Base-by-base conservation (phyloP, 2,888 invertebrate genomes). In the Cantharis flavilabris region DNA sequence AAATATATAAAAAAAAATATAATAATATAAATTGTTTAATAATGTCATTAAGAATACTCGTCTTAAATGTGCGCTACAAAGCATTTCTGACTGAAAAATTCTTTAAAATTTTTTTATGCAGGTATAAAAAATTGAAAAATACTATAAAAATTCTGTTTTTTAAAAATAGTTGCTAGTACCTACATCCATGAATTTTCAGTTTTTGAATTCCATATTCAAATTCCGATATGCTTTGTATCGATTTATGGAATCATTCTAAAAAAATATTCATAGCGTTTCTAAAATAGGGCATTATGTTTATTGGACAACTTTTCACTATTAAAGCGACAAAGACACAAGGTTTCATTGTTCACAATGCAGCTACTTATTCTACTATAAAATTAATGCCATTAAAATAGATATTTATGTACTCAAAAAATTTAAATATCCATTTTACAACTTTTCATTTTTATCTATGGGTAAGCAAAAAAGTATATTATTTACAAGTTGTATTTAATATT, bases 241-340 rank as follows among this genome's bases (percentile, higher is more conserved):
- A 78, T 76, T 71, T 69, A 70, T 70, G 74, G 76, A 74, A 70
- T 76, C 74, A 73, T 69, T 67, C 70, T 79, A 69, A 79, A 76
- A 76, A 78, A 79, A 75, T 78, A 76, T 78, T 76, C 77, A 76
- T 72, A 76, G 78, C 76, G 73, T 74, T 78, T 78, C 79, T 79
- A 79, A 79, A 79, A 79, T 77, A 79, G 79, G 79, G 73, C 74
- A 76, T 76, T 79, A 78, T 78, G 75, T 76, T 73, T 76, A 78
- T 79, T 80, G 77, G 83, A 81, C 80, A 82, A 80, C 80, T 81
- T 83, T 82, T 81, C 82, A 81, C 82, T 83, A 83, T 84, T 83
- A 85, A 84, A 85, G 85, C 85, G 84, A 84, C 84, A 81, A 83
- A 83, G 83, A 82, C 83, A 83, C 83, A 79, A 82, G 81, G 82